Evolutionary conservation across 2,888 invertebrate genomes (phyloP).

Genomic region (Megalurothrips usitatus): DNA sequence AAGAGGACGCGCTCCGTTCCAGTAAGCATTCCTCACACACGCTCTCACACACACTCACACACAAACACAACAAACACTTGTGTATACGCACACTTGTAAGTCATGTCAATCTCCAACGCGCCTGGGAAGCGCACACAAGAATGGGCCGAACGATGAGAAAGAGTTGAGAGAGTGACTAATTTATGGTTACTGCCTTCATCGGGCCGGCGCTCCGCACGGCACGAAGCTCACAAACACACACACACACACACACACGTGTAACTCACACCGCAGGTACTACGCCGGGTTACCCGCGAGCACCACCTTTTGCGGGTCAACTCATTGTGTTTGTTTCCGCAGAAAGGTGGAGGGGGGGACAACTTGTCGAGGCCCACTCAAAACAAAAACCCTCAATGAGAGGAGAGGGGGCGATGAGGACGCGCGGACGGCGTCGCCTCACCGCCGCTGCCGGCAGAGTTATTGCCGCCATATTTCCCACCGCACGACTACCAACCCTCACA

Average conservation of each 20-base stretch:
- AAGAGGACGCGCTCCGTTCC: too few relatives aligned
- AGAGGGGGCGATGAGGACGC: too few relatives aligned
- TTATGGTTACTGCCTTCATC: conserved; percentile 1
- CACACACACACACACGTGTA: background rate
- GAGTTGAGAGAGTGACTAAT: conserved; percentile 6
- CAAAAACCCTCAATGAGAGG: background rate
- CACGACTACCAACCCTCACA: background rate
- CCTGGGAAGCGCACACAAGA: too few relatives aligned
- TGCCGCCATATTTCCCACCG: background rate
- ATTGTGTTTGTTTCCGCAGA: conserved; percentile 16
- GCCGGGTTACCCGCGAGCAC: background rate
- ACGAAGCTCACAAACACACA: too few relatives aligned
- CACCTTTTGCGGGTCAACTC: too few relatives aligned
- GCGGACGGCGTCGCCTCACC: background rate
- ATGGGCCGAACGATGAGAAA: background rate
- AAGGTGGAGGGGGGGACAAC: conserved; percentile 11
- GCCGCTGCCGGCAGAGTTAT: background rate
- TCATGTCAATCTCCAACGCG: too few relatives aligned
- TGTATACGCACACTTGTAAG: too few relatives aligned
- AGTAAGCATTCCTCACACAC: too few relatives aligned
- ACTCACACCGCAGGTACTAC: background rate
- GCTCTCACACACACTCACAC: too few relatives aligned
- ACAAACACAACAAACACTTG: too few relatives aligned
- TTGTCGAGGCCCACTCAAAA: conserved; percentile 14
- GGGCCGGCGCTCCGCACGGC: too few relatives aligned